Evolutionary conservation across 2,888 invertebrate species (phyloP), one percentile per base, ranked within the genome.

Genomic region (Entomobrya proxima): DNA sequence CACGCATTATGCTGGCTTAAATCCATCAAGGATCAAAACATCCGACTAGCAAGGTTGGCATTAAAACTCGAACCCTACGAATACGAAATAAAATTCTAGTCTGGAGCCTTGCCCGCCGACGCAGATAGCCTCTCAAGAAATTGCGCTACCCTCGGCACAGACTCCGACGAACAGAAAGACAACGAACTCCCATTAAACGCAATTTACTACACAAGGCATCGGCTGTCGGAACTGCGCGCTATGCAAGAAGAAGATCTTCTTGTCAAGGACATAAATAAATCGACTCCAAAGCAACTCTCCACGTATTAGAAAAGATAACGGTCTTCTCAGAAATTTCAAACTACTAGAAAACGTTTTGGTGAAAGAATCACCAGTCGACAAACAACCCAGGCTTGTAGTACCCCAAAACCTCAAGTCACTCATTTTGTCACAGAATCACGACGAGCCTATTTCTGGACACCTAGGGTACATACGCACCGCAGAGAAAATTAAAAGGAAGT

Each of bases 341-440:
- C n/a, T 80, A 11, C 6, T 32, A 44, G 30, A 74, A 32, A 18
- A 47, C 58, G 13, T 75, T 27, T 11, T 82, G 1, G 30, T 74
- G 32, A 32, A 37, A 5, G 47, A 47, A 21, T 15, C 30, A 18
- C 74, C 55, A 6, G 1, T 58, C 2, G 61, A 74, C 37, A 3
- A 24, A 5, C 15, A n/a, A 11, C 61, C 44, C 5, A 2, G 24
- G 7, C 32, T 89, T 37, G 88, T 76, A 2, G 55, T 88, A 0
- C 83, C 90, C 0, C 9, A 47, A 0, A 44, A 55, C 9, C n/a
- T 89, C n/a, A n/a, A 79, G 4, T 72, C 75, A 0, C 79, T 88
- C 15, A 55, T 90, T 0, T n/a, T 90, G 4, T 27, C 40, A 9
- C 37, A 77, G 21, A 76, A 78, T 13, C 90, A 90, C 40, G 88